phyloP scores from a whole-genome alignment of 2,888 invertebrate genomes.

The Harpagoxenus sublaevis region DNA sequence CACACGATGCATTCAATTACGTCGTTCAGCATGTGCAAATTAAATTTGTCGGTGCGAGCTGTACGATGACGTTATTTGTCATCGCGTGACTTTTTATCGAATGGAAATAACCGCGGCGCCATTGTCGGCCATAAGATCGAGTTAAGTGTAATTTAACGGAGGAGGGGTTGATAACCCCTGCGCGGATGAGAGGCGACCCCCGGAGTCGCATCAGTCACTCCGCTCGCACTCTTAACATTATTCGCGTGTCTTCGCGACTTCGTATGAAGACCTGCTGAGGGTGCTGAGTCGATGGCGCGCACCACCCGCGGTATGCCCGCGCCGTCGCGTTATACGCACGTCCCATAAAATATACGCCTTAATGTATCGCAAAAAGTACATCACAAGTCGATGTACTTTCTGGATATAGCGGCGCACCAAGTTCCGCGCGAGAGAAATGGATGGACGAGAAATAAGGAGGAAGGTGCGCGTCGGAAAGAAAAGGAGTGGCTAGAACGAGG shows the following conservation, averaged over 20 bases:
- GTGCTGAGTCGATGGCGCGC: slow-evolving; percentile 58
- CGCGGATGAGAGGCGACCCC: slow-evolving; percentile 48
- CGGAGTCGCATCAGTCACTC: slow-evolving; percentile 71
- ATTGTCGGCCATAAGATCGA: slow-evolving; percentile 39
- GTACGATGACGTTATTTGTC: neutral
- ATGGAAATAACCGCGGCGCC: slow-evolving; percentile 4
- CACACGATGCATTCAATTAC: neutral
- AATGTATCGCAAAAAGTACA: slow-evolving; percentile 80
- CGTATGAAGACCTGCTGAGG: neutral
- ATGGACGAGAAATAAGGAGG: slow-evolving; percentile 61
- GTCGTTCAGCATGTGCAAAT: neutral
- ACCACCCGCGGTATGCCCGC: slow-evolving; percentile 32
- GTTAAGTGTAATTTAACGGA: slow-evolving; percentile 38
- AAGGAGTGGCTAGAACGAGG: slow-evolving; percentile 28
- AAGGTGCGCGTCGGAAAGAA: slow-evolving; percentile 6
- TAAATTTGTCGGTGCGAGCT: neutral
- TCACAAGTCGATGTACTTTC: slow-evolving; percentile 68
- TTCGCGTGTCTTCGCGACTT: slow-evolving; percentile 77
- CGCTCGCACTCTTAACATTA: slow-evolving; percentile 71
- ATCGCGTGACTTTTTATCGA: slow-evolving; percentile 43
- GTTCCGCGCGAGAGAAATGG: slow-evolving; percentile 70
- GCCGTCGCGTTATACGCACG: slow-evolving; percentile 63
- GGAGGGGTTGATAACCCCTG: slow-evolving; percentile 13
- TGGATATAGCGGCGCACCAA: slow-evolving; percentile 60
- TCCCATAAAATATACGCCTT: slow-evolving; percentile 79